Base-by-base conservation (phyloP, 2,888 invertebrate species). In the Meganola albula region DNA sequence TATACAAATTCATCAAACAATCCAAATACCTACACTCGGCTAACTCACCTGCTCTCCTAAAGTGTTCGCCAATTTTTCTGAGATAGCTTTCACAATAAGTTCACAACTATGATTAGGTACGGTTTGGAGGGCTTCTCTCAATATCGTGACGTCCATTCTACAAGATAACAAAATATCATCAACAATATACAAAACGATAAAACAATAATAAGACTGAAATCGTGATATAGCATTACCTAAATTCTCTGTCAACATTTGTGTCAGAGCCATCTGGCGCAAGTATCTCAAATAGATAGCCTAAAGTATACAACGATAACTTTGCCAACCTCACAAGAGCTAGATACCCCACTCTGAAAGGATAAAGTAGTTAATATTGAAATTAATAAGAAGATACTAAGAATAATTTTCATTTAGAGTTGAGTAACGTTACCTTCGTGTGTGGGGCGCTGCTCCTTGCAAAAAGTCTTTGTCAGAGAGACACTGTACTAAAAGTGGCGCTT, bases 91-190 rank as follows among this genome's bases (percentile, higher is more conserved):
- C 27, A 97, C 83, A 74, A 95, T 93, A 51, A 92, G 90, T 75
- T 98, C 98, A 20, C 94, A 91, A 50, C 87, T 91, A 52, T 93
- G 93, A 74, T 92, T 94, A 14, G 96, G 95, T 28, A 96, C 92
- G 33, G 91, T 91, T 56, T 92, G 91, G 35, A 97, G 80, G 10
- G 96, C 95, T 77, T 95, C 94, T 57, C 95, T 93, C 39, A 97
- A 85, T 58, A 90, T 88, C 31, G 88, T 88, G 10, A 89, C 87
- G 68, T 68, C 89, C 79, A 65, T 86, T 69, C 86, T 86, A 58
- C 48, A 28, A 32, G n/a, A n/a, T n/a, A n/a, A n/a, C n/a, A n/a
- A n/a, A n/a, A n/a, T n/a, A n/a, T n/a, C n/a, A n/a, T n/a, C n/a
- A n/a, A n/a, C n/a, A n/a, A n/a, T n/a, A n/a, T n/a, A n/a, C n/a